phyloP scores from a whole-genome alignment of 2,113 vertebrate species.

The Todiramphus saurophagus region DNA sequence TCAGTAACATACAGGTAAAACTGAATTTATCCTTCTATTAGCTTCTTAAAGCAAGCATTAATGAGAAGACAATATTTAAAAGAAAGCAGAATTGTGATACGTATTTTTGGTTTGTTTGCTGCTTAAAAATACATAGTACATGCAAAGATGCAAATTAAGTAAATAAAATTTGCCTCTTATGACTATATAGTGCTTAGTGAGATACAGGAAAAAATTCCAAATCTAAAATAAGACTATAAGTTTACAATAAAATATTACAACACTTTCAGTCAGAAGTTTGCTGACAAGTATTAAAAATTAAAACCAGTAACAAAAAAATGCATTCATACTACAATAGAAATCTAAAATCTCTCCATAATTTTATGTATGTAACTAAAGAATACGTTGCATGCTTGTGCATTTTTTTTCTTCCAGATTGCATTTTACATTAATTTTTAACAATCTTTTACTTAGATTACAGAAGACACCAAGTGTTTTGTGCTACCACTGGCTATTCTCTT shows the following conservation, averaged over 20 bases:
- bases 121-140: background rate
- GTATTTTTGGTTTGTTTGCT: background rate
- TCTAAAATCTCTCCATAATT: background rate
- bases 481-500: background rate
- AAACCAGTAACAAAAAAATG: background rate
- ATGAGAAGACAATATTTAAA: background rate
- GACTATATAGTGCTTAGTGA: accelerated
- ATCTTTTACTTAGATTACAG: background rate
- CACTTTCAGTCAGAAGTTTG: background rate
- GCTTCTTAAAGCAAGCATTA: background rate
- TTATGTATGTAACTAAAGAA: background rate
- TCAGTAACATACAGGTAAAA: background rate
- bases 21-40: background rate
- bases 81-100: background rate
- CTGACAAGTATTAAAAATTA: background rate
- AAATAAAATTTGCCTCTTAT: background rate
- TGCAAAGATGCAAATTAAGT: background rate
- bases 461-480: accelerated
- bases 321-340: background rate
- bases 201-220: background rate
- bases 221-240: background rate
- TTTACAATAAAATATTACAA: background rate
- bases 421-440: background rate
- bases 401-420: background rate
- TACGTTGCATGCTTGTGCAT: background rate